phyloP scores from a whole-genome alignment of 1,140 invertebrate genomes.

The Medauroidea extradentata region DNA sequence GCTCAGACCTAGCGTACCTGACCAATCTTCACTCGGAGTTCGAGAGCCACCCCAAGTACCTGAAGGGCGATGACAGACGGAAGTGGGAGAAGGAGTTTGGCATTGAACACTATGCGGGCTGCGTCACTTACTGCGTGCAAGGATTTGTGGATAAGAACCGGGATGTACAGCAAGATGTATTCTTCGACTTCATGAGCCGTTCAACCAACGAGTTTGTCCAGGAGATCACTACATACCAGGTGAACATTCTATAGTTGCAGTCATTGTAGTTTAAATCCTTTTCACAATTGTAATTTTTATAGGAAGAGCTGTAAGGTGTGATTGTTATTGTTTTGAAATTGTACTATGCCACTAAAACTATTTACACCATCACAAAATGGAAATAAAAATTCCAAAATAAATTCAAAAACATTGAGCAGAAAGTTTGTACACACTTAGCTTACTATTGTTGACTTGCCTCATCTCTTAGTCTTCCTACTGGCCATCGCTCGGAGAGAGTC shows the following conservation, averaged over 20 bases:
- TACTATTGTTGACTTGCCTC: too few species aligned
- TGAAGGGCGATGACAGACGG: constrained; percentile 80
- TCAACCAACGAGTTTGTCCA: constrained; percentile 84
- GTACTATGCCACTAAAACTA: too few species aligned
- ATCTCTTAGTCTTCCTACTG: too few species aligned
- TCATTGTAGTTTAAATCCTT: too few species aligned
- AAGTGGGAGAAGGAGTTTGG: constrained; percentile 91
- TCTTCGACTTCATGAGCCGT: constrained; percentile 87
- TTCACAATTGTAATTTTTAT: too few species aligned
- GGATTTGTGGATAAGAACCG: constrained; percentile 98
- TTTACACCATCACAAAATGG: too few species aligned
- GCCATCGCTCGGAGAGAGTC: too few species aligned
- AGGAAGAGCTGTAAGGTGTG: too few species aligned
- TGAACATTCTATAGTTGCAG: constrained; percentile 15
- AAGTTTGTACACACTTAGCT: too few species aligned
- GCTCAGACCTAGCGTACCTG: constrained; percentile 84
- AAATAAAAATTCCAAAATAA: too few species aligned
- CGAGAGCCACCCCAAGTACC: constrained; percentile 76
- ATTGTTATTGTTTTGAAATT: too few species aligned
- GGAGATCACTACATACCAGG: constrained; percentile 82
- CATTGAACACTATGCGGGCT: constrained; percentile 90
- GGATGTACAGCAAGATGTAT: constrained; percentile 90
- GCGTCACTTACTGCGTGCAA: constrained; percentile 84
- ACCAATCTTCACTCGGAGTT: constrained; percentile 88
- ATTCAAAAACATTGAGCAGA: too few species aligned